Percentiles rank a stretch among this genome's conserved stretches.
phyloP scores from a whole-genome alignment of 2,888 invertebrate genomes.

The Xestia sexstrigata region DNA sequence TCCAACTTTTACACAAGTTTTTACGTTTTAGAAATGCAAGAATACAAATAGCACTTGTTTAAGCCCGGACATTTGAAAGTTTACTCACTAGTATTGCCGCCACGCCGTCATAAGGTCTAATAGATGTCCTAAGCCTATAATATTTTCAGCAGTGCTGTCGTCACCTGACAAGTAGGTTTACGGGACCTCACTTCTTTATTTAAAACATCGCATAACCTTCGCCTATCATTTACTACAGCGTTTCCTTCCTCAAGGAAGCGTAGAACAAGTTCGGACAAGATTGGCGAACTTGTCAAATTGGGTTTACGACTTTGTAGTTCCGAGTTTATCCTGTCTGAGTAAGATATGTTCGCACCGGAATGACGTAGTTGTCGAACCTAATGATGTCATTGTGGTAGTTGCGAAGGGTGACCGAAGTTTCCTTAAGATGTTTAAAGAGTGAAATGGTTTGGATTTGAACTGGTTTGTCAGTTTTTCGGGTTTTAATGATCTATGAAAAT shows the following conservation, averaged over 20 bases:
- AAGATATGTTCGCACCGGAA: constrained; percentile 48
- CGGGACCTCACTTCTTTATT: neutral
- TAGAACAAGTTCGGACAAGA: constrained; percentile 66
- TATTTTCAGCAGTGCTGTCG: neutral
- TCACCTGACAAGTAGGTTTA: neutral
- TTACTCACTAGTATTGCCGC: neutral
- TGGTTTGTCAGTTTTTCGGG: neutral
- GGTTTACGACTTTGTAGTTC: constrained; percentile 60
- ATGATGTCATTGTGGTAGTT: constrained; percentile 33
- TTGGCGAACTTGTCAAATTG: constrained; percentile 70
- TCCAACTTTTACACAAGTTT: too few relatives aligned
- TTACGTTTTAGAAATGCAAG: too few relatives aligned
- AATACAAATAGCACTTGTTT: too few relatives aligned
- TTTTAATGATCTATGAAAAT: neutral
- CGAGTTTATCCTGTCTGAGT: constrained; percentile 40
- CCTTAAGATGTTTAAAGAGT: neutral
- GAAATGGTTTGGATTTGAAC: neutral
- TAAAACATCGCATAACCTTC: neutral
- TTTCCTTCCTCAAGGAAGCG: constrained; percentile 20
- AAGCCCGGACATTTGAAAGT: too few relatives aligned
- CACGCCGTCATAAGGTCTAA: neutral
- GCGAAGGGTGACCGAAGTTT: neutral
- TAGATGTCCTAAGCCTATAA: too few relatives aligned
- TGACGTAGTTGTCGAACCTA: constrained; percentile 36
- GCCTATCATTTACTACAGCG: constrained; percentile 28